Conservation (phyloP, 2,888 invertebrate genomes). For the Apoda limacodes region DNA sequence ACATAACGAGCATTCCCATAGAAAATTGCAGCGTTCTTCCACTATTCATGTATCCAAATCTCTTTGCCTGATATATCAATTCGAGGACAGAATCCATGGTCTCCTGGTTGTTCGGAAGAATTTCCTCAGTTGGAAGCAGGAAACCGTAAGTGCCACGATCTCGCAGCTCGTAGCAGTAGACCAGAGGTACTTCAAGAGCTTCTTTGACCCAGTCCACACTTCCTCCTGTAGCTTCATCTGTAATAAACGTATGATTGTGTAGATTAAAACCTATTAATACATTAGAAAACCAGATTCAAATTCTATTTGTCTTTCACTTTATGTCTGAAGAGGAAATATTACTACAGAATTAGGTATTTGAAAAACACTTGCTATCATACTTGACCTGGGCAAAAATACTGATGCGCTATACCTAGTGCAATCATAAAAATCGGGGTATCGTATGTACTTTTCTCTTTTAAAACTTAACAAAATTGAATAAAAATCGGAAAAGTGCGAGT, state of each 20-base stretch:
- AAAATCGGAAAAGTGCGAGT: too few relatives aligned
- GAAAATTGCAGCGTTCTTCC: constrained; percentile 15
- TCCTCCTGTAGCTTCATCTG: constrained; percentile 75
- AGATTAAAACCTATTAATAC: too few relatives aligned
- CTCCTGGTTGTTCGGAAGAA: constrained; percentile 73
- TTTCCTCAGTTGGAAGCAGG: constrained; percentile 75
- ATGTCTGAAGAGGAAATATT: too few relatives aligned
- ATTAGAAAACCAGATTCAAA: too few relatives aligned
- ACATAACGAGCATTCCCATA: constrained; percentile 7
- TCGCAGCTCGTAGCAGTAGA: constrained; percentile 78
- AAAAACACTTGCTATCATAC: too few relatives aligned
- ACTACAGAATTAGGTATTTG: too few relatives aligned
- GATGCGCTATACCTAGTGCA: too few relatives aligned
- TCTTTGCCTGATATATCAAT: constrained; percentile 41
- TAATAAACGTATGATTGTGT: constrained; percentile 10
- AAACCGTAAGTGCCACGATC: constrained; percentile 77
- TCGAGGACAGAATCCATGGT: constrained; percentile 59
- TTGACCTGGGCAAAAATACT: too few relatives aligned
- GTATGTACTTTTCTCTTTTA: too few relatives aligned
- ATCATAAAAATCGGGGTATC: too few relatives aligned
- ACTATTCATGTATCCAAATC: constrained; percentile 40
- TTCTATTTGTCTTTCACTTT: too few relatives aligned
- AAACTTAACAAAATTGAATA: too few relatives aligned
- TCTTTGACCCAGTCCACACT: constrained; percentile 84
- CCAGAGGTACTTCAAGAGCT: constrained; percentile 69